These are phyloP conservation scores for Heteromyza rotundicornis DNA, from an alignment of 2,888 invertebrate species.

Conservation along the genomic window DNA sequence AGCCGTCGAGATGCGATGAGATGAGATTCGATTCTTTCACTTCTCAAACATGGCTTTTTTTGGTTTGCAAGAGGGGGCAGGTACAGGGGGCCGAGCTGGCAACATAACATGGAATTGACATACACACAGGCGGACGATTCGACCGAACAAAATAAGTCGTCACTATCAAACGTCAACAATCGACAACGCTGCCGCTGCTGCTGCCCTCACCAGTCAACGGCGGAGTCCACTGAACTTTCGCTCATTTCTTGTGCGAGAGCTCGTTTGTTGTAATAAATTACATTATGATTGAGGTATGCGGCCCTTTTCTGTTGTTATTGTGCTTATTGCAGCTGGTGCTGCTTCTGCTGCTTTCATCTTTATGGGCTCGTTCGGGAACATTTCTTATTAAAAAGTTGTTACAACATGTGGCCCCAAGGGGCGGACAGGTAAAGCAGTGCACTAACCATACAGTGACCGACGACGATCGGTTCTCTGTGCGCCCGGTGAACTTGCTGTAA, in stretches of 20 bases:
- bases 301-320: slow-evolving; percentile 10
- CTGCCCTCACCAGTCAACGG: background rate
- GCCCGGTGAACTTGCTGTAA: background rate
- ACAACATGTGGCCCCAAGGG: slow-evolving; percentile 17
- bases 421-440: background rate
- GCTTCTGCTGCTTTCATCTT: slow-evolving; percentile 1
- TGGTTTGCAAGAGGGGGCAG: too few species aligned
- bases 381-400: slow-evolving; percentile 22
- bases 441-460: too few species aligned
- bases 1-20: too few species aligned
- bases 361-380: slow-evolving; percentile 4
- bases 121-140: too few species aligned
- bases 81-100: too few species aligned
- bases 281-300: slow-evolving; percentile 24
- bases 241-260: slow-evolving; percentile 25
- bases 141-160: too few species aligned
- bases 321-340: too few species aligned
- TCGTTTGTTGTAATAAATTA: slow-evolving; percentile 27
- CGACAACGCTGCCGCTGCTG: background rate
- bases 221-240: slow-evolving; percentile 29
- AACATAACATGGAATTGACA: too few species aligned
- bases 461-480: too few species aligned
- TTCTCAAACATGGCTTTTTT: too few species aligned
- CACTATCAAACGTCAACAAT: background rate
- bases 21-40: slow-evolving; percentile 27